Evolutionary conservation across 2,888 invertebrate species (phyloP).

Genomic region (Sminthurinus aureus): DNA sequence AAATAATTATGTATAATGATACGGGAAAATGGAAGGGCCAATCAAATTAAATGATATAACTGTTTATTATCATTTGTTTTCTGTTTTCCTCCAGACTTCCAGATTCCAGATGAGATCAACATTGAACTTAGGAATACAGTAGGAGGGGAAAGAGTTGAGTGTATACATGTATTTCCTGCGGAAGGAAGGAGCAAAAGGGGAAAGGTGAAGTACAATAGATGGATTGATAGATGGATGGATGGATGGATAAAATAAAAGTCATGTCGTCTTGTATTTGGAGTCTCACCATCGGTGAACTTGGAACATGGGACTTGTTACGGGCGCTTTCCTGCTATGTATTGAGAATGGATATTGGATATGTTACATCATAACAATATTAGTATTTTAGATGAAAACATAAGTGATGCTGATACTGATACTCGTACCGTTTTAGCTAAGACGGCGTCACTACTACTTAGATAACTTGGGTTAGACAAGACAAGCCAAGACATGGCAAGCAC

Average conservation of each 20-base stretch:
- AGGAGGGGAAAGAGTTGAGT: not conserved
- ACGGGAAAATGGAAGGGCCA: too few relatives aligned
- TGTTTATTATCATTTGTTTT: too few relatives aligned
- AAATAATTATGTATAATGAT: too few relatives aligned
- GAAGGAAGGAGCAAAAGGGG: not conserved
- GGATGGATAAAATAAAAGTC: slow-evolving; percentile 25
- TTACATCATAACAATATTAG: too few relatives aligned
- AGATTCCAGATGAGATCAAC: too few relatives aligned
- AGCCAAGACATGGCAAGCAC: not conserved
- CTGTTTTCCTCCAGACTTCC: too few relatives aligned
- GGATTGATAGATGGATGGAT: not conserved
- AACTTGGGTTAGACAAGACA: slow-evolving; percentile 31
- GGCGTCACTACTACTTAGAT: slow-evolving; percentile 41
- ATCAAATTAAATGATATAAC: too few relatives aligned
- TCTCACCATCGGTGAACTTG: not conserved
- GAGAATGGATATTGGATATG: too few relatives aligned
- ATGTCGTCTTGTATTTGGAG: slow-evolving; percentile 17
- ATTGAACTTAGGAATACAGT: too few relatives aligned
- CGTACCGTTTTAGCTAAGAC: not conserved
- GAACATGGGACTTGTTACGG: not conserved
- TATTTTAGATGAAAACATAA: slow-evolving; percentile 15
- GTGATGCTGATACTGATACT: not conserved
- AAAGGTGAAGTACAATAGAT: not conserved
- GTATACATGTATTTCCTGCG: not conserved
- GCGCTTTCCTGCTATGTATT: too few relatives aligned